phyloP scores from a whole-genome alignment of 1,140 invertebrate genomes.

The Halotydeus destructor region DNA sequence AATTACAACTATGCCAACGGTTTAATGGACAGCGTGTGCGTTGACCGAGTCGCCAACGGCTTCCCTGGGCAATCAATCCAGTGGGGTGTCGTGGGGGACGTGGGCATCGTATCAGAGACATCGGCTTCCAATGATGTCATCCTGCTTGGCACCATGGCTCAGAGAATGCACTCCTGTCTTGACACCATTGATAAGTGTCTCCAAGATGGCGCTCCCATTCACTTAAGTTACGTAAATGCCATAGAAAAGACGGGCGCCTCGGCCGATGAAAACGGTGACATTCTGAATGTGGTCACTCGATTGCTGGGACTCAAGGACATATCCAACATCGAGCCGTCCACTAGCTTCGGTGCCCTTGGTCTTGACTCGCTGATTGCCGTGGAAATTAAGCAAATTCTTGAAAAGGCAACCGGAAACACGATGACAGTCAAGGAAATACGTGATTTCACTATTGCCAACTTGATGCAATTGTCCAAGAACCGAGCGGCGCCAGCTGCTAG shows the following conservation, averaged over 20 bases:
- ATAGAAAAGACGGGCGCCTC: too few species aligned
- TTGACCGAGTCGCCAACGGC: constrained; percentile 49
- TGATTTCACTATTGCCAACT: too few species aligned
- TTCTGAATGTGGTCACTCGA: constrained; percentile 4
- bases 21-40: constrained; percentile 80
- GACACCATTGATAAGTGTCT: constrained; percentile 54
- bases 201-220: background rate
- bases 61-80: constrained; percentile 54
- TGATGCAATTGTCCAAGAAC: too few species aligned
- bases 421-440: constrained; percentile 11
- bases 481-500: too few species aligned
- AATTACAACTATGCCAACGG: constrained; percentile 94
- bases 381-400: constrained; percentile 48
- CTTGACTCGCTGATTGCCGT: constrained; percentile 94
- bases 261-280: too few species aligned
- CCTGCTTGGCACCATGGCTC: constrained; percentile 68
- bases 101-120: constrained; percentile 45
- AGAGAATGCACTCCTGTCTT: constrained; percentile 70
- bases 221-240: too few species aligned
- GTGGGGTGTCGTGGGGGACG: constrained; percentile 93
- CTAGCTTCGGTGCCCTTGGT: constrained; percentile 67
- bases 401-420: constrained; percentile 10
- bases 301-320: constrained; percentile 63
- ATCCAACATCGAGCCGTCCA: constrained; percentile 47
- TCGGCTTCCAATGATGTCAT: constrained; percentile 59